phyloP scores from a whole-genome alignment of 1,140 invertebrate genomes.

The Drosophila setifemur region DNA sequence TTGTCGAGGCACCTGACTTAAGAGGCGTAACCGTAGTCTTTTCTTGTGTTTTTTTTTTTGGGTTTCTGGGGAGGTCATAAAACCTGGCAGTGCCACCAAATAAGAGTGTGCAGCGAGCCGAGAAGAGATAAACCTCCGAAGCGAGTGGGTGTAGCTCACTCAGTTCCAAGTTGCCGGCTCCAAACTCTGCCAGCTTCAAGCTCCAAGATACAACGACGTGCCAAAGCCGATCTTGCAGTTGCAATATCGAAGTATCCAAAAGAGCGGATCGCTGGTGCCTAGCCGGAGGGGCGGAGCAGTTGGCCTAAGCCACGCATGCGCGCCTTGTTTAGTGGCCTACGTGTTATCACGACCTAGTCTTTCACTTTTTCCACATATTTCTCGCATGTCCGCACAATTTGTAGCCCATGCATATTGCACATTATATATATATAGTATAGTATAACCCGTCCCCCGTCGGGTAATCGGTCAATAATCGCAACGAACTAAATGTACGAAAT shows the following conservation, averaged over 20 bases:
- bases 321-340: constrained; percentile 62
- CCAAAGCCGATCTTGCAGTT: constrained; percentile 18
- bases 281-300: constrained; percentile 14
- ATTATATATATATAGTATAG: no score
- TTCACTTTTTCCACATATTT: constrained; percentile 47
- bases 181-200: constrained; percentile 12
- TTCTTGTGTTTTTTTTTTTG: constrained; percentile 25
- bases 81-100: constrained; percentile 69
- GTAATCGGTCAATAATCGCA: constrained; percentile 50
- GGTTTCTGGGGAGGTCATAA: constrained; percentile 64
- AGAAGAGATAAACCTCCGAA: constrained; percentile 23
- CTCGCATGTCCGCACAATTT: constrained; percentile 47
- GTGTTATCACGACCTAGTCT: constrained; percentile 71
- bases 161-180: no score
- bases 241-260: constrained; percentile 16
- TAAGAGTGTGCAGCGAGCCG: constrained; percentile 42
- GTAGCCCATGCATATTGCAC: constrained; percentile 29
- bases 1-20: constrained; percentile 66
- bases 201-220: constrained; percentile 19
- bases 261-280: no score
- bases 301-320: constrained; percentile 58
- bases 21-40: constrained; percentile 57
- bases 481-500: constrained; percentile 36
- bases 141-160: constrained; percentile 73
- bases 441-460: no score